Percentiles rank a stretch among this genome's conserved stretches.
Evolutionary conservation across 2,888 invertebrate genomes (phyloP).

Genomic region (Calliphora vomitoria): DNA sequence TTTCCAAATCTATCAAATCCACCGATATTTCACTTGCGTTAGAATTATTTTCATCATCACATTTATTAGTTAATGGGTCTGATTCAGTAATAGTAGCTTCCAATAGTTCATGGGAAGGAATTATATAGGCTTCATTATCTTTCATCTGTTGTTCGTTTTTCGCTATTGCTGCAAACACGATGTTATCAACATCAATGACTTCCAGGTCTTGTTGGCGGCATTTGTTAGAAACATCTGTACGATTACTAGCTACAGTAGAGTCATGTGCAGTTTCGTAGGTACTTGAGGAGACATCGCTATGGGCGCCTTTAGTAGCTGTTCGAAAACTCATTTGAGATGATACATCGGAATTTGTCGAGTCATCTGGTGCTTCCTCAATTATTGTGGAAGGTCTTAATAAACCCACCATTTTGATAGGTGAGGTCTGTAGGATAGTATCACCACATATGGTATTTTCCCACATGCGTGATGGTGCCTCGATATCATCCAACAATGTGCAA

Average conservation of each 20-base stretch:
- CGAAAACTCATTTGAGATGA: slow-evolving; percentile 78
- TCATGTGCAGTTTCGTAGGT: slow-evolving; percentile 82
- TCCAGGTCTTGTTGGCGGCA: background rate
- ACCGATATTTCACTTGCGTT: slow-evolving; percentile 72
- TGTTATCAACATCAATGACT: slow-evolving; percentile 56
- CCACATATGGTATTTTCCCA: slow-evolving; percentile 81
- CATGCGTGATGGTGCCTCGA: slow-evolving; percentile 82
- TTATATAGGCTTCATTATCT: background rate
- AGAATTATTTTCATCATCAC: slow-evolving; percentile 19
- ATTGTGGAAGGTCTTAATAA: slow-evolving; percentile 83
- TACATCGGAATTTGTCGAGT: slow-evolving; percentile 71
- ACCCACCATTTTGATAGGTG: slow-evolving; percentile 83
- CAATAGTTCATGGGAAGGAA: background rate
- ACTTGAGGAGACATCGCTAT: slow-evolving; percentile 75
- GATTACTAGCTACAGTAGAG: slow-evolving; percentile 73
- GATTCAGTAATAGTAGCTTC: slow-evolving; percentile 23
- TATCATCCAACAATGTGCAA: slow-evolving; percentile 81
- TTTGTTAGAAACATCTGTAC: slow-evolving; percentile 56
- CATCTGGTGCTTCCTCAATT: slow-evolving; percentile 80
- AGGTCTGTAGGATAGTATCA: slow-evolving; percentile 77
- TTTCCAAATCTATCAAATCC: slow-evolving; percentile 78
- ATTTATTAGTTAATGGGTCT: background rate
- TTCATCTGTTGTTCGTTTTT: slow-evolving; percentile 6
- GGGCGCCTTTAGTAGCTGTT: slow-evolving; percentile 76
- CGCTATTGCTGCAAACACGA: slow-evolving; percentile 19